Base-by-base conservation (phyloP, 2,797 vertebrate species). In the Paedocypris micromegethes region DNA sequence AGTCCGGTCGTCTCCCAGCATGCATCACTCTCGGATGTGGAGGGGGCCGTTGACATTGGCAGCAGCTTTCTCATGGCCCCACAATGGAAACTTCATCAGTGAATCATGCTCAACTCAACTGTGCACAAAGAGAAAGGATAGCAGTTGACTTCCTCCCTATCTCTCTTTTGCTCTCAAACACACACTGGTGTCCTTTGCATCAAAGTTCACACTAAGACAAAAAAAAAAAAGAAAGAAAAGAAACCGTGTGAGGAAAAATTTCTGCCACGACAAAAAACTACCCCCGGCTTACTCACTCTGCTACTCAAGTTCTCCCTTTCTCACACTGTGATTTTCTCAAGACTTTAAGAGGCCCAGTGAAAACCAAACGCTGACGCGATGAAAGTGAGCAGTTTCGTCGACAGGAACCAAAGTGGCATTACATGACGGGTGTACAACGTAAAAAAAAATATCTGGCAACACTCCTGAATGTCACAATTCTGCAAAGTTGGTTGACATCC, bases 1-100 rank as follows among this genome's bases (percentile, higher is more conserved):
- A 83, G 69, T 86, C 80, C 81, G 80, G 77, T 81, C 40, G 66
- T 85, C 48, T 79, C 75, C 66, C 71, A 78, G 74, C 71, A 73
- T 75, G 74, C 86, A 86, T 88, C 49, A 79, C 81, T 81, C 78
- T 69, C 72, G 79, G 67, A 74, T 74, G 82, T 70, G 70, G 45
- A 52, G 80, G 81, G 81, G 82, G 53, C 67, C 77, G 61, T 59
- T 75, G 76, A 76, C 63, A 76, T 72, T 79, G 79, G 74, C 70
- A 78, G 74, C 58, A 64, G 71, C 75, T 73, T 71, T 62, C 50
- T 72, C 58, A 68, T 72, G 63, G 74, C 68, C 72, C 62, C 72
- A 72, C 78, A 72, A 90, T 93, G 92, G 91, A 93, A 94, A 94
- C 85, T 90, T 86, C 86, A 90, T 92, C 85, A 88, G 87, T 58